These are phyloP conservation scores for Rhimphoctona megacephalus DNA, from an alignment of 2,888 invertebrate genomes.

Conservation along the genomic window DNA sequence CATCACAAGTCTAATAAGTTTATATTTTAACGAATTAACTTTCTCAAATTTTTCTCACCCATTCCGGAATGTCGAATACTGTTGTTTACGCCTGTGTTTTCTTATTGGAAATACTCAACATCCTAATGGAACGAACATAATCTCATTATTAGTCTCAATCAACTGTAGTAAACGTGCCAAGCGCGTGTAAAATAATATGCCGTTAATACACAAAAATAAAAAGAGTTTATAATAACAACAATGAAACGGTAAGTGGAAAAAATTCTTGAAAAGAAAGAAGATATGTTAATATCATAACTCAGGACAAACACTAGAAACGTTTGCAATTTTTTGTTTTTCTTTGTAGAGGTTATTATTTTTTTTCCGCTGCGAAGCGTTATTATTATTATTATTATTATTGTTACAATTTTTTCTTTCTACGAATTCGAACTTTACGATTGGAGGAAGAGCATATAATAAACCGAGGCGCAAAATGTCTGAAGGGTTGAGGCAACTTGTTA, in stretches of 20 bases:
- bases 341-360: background rate
- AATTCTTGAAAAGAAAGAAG: too few relatives aligned
- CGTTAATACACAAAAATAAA: background rate
- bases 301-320: background rate
- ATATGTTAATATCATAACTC: background rate
- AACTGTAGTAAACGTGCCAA: background rate
- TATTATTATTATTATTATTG: too few relatives aligned
- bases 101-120: too few relatives aligned
- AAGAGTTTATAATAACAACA: background rate
- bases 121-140: background rate
- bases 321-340: too few relatives aligned
- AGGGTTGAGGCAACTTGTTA: constrained; percentile 12
- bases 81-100: too few relatives aligned
- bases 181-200: background rate
- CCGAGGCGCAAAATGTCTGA: background rate
- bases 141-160: background rate
- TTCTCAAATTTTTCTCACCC: background rate
- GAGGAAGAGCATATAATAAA: background rate
- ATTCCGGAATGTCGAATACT: too few relatives aligned
- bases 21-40: background rate
- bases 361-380: too few relatives aligned
- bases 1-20: background rate
- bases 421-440: background rate
- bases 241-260: background rate
- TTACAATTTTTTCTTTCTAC: background rate